A percentile compares a stretch with the other conserved stretches of the same genome.
Conservation (phyloP, 1,140 invertebrate species). For the Nasonia vitripennis region DNA sequence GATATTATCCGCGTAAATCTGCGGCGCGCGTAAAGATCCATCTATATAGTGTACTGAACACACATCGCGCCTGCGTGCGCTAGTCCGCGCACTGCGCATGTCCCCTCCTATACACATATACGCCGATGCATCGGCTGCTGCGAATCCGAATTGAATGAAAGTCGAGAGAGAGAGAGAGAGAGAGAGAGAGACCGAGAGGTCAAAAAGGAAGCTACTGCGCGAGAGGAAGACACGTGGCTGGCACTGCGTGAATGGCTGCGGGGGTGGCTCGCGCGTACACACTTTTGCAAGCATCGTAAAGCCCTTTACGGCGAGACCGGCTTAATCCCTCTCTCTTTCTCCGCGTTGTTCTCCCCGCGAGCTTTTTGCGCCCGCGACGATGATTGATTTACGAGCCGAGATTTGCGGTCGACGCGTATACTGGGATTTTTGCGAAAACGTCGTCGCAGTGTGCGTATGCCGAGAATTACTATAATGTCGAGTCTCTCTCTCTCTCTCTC, state of each 20-base stretch:
- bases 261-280: neutral
- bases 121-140: neutral
- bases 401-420: neutral
- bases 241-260: neutral
- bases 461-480: neutral
- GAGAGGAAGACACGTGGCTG: neutral
- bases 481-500: too few relatives aligned
- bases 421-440: neutral
- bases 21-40: neutral
- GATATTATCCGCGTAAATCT: conserved; percentile 3
- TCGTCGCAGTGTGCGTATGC: neutral
- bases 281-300: conserved; percentile 44
- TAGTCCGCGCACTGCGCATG: neutral
- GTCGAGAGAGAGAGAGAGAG: neutral
- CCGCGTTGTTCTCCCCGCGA: neutral
- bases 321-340: neutral
- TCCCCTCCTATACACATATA: neutral
- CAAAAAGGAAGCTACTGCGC: neutral
- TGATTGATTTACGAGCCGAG: neutral
- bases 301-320: conserved; percentile 3
- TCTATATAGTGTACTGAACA: neutral
- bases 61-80: neutral
- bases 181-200: neutral
- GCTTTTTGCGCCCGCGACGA: neutral
- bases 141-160: conserved; percentile 31